These are phyloP conservation scores for Orgyia antiqua DNA, from an alignment of 2,888 invertebrate genomes.

Conservation along the genomic window DNA sequence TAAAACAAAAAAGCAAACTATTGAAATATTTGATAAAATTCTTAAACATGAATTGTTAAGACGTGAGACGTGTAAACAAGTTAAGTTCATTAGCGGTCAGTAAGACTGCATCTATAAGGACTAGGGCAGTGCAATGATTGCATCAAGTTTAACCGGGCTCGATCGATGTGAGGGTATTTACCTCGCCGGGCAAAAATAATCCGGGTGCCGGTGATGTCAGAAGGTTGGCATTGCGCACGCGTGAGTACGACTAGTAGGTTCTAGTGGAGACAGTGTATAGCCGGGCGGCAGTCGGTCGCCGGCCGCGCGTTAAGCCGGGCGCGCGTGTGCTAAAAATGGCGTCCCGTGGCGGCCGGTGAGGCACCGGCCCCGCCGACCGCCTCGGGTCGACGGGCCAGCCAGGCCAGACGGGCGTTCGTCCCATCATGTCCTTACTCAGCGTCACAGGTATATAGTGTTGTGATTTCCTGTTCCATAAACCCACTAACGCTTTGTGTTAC, in stretches of 20 bases:
- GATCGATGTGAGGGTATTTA: conserved; percentile 79
- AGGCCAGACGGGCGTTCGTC: conserved; percentile 53
- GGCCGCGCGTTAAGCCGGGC: conserved; percentile 68
- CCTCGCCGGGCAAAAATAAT: conserved; percentile 77
- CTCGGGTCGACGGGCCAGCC: conserved; percentile 75
- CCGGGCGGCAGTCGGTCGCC: conserved; percentile 57
- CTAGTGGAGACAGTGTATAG: conserved; percentile 20
- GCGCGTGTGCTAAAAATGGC: conserved; percentile 66
- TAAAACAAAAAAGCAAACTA: too few species aligned
- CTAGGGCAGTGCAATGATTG: conserved; percentile 76
- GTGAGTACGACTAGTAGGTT: conserved; percentile 32
- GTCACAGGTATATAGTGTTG: conserved; percentile 67
- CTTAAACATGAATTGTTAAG: too few species aligned
- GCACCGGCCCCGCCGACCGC: conserved; percentile 77
- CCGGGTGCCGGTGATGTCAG: conserved; percentile 75
- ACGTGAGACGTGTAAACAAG: too few species aligned
- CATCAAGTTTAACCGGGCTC: conserved; percentile 73
- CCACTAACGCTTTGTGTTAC: conserved; percentile 42
- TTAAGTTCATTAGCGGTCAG: conserved; percentile 28
- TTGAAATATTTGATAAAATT: too few species aligned
- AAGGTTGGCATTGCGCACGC: conserved; percentile 36
- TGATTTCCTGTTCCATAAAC: conserved; percentile 30
- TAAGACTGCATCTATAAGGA: conserved; percentile 57
- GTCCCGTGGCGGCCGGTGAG: conserved; percentile 77
- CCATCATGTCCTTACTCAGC: conserved; percentile 78